Evolutionary conservation across 2,797 vertebrate species (phyloP).

Genomic region (Ambastaia sidthimunki): DNA sequence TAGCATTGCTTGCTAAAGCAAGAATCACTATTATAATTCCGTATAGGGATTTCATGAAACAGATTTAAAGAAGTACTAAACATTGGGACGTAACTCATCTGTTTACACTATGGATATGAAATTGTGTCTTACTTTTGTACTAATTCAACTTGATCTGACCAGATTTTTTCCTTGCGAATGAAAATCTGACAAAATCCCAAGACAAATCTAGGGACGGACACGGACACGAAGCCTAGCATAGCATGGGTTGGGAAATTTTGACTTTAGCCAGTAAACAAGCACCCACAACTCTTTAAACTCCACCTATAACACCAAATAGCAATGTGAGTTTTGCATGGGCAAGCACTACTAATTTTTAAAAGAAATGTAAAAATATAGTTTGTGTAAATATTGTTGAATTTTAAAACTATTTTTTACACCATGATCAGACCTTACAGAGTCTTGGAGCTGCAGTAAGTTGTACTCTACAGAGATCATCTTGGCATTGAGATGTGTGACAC

Average conservation of each 20-base stretch:
- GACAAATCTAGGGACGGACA: not conserved
- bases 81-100: too few species aligned
- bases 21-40: not conserved
- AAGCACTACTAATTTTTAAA: not conserved
- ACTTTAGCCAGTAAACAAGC: too few species aligned
- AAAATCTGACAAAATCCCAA: not conserved
- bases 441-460: not conserved
- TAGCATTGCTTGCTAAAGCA: not conserved
- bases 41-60: not conserved
- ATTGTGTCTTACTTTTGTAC: too few species aligned
- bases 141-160: not conserved
- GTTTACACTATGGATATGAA: too few species aligned
- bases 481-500: not conserved
- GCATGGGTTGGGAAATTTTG: too few species aligned
- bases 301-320: too few species aligned
- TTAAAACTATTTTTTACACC: not conserved
- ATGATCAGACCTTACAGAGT: not conserved
- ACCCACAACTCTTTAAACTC: too few species aligned
- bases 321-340: not conserved
- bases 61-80: constrained; percentile 6
- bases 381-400: not conserved
- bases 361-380: not conserved
- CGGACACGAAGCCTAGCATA: not conserved
- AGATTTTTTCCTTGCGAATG: not conserved
- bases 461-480: not conserved